Conservation (phyloP, 2,797 vertebrate genomes). For the Taenioides sp. region DNA sequence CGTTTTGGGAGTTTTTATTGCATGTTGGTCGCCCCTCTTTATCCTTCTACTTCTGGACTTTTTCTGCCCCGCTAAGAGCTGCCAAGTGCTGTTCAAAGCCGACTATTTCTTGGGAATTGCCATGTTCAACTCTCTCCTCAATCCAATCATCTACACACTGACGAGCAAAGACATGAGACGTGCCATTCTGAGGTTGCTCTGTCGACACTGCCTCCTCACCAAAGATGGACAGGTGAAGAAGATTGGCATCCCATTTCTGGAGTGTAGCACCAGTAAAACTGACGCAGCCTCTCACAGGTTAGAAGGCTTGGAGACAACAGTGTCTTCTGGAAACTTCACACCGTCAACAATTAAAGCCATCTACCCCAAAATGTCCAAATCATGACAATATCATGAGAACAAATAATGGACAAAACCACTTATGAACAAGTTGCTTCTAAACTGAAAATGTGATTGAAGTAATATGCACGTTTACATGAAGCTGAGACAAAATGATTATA, state of each 20-base stretch:
- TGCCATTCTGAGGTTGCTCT: conserved; percentile 82
- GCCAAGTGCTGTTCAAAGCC: conserved; percentile 81
- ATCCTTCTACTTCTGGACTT: conserved; percentile 86
- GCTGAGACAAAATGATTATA: not conserved
- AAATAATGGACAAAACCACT: conserved; percentile 11
- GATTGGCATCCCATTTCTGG: conserved; percentile 79
- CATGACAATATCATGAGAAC: conserved; percentile 53
- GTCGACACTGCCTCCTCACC: conserved; percentile 74
- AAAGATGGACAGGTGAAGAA: conserved; percentile 78
- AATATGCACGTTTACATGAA: conserved; percentile 11
- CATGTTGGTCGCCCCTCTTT: conserved; percentile 89
- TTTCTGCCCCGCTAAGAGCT: conserved; percentile 70
- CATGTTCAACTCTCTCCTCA: conserved; percentile 89
- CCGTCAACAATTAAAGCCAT: conserved; percentile 75
- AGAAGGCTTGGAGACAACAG: conserved; percentile 79
- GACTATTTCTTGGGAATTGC: conserved; percentile 90
- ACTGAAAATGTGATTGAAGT: conserved; percentile 1
- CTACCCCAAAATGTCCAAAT: conserved; percentile 69
- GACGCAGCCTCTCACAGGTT: conserved; percentile 80
- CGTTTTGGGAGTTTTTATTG: conserved; percentile 87
- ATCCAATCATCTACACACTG: conserved; percentile 92
- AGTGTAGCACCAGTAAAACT: conserved; percentile 82
- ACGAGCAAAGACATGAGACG: conserved; percentile 88
- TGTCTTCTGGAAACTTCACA: conserved; percentile 78
- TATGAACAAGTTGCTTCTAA: not conserved